phyloP scores from a whole-genome alignment of 2,113 vertebrate genomes.

The Tragelaphus scriptus region DNA sequence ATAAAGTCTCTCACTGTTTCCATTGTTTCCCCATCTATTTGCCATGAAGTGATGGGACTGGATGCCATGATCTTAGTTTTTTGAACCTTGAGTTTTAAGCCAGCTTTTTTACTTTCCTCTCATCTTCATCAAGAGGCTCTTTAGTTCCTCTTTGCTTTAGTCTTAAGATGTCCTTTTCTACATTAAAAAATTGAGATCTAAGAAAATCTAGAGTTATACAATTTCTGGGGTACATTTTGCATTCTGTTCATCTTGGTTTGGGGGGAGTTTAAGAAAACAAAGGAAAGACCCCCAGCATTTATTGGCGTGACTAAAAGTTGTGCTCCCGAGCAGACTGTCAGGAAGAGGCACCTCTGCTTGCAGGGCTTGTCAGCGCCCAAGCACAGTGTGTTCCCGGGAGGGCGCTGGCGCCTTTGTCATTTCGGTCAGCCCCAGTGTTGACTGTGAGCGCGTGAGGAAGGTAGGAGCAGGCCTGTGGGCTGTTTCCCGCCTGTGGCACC shows the following conservation, averaged over 20 bases:
- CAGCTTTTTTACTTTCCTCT: not conserved
- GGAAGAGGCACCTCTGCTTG: slow-evolving; percentile 66
- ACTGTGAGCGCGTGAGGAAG: no score
- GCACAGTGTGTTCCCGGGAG: not conserved
- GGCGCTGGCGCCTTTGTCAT: slow-evolving; percentile 36
- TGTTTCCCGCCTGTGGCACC: not conserved
- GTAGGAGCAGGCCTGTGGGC: rapidly evolving
- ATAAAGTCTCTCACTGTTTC: not conserved
- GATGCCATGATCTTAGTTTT: not conserved
- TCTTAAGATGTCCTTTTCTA: not conserved
- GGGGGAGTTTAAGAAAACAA: slow-evolving; percentile 28
- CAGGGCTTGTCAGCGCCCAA: slow-evolving; percentile 73
- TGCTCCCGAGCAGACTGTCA: slow-evolving; percentile 69
- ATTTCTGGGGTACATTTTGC: slow-evolving; percentile 43
- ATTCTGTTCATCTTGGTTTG: slow-evolving; percentile 54
- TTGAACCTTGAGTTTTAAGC: not conserved
- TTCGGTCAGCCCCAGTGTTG: not conserved
- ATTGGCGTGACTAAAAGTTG: slow-evolving; percentile 55
- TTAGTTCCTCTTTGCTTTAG: not conserved
- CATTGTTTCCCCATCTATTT: not conserved
- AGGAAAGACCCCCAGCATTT: slow-evolving; percentile 36
- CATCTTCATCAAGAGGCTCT: not conserved
- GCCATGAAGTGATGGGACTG: not conserved
- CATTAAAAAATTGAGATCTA: not conserved
- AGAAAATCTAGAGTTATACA: not conserved